Evolutionary conservation across 2,113 vertebrate genomes (phyloP), one percentile per base, ranked within the genome.

Genomic region (Hucho hucho): DNA sequence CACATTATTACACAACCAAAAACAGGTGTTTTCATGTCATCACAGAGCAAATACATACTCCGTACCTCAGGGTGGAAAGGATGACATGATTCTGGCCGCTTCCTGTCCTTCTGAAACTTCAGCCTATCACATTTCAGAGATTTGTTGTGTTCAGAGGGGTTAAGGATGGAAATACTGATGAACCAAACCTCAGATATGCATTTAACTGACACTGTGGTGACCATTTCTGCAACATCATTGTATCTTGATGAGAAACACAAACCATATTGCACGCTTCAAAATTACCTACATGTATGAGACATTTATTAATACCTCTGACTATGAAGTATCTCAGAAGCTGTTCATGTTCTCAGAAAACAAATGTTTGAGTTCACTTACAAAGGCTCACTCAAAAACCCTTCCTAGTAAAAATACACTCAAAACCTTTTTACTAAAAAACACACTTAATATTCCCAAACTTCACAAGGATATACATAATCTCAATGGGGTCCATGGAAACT

Each of bases 391-490:
- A 61, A 61, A 22, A 61, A 22, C 49, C 49, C 16, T 18, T 53
- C 37, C 37, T 37, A 68, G 32, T 37, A n/a, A 43, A 18, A 20
- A 28, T 37, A 63, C 63, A 37, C 3, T 53, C 4, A 24, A 61
- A 61, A 61, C 58, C 4, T 24, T 61, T 53, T 53, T 14, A 18
- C 49, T 11, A 43, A 56, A 4, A 56, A 56, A 20, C 58, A 61
- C n/a, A 61, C 18, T 61, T 29, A 53, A 53, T 43, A 12, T 43
- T 43, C 37, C 63, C 29, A 67, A 9, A 22, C 29, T 2, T 25
- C 6, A 6, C n/a, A 65, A 98, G 97, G 98, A 99, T 99, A 99
- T 99, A 99, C 86, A 97, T 97, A 86, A 99, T 98, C 92, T 99
- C 97, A 66, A 97, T 95, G 75, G 97, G 98, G 0, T 96, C 95